Evolutionary conservation across 2,888 invertebrate species (phyloP).

Genomic region (Operophtera brumata): DNA sequence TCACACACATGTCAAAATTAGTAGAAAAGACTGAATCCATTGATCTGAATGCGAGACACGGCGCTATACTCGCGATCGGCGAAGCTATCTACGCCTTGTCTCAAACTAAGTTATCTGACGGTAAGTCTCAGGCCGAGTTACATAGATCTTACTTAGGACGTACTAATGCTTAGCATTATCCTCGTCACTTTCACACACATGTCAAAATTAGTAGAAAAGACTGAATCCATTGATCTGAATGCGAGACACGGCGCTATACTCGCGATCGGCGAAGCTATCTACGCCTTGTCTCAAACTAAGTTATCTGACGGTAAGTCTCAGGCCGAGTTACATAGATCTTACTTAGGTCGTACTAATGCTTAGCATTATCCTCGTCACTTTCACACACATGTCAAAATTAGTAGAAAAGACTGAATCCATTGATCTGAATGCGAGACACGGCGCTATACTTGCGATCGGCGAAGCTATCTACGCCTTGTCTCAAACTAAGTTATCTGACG

Average conservation of each 20-base stretch:
- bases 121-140: conserved; percentile 44
- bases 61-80: conserved; percentile 91
- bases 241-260: conserved; percentile 93
- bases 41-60: conserved; percentile 93
- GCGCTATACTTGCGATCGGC: conserved; percentile 91
- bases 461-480: conserved; percentile 89
- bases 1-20: too few relatives aligned
- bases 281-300: conserved; percentile 82
- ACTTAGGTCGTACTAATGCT: too few relatives aligned
- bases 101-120: conserved; percentile 53
- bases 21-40: conserved; percentile 86
- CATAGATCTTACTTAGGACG: too few relatives aligned
- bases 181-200: too few relatives aligned
- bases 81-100: conserved; percentile 89
- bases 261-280: conserved; percentile 89
- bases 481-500: conserved; percentile 53
- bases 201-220: conserved; percentile 85
- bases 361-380: too few relatives aligned
- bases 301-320: conserved; percentile 53
- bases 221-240: conserved; percentile 90
- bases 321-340: too few relatives aligned
- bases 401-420: conserved; percentile 86
- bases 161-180: too few relatives aligned
- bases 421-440: conserved; percentile 93
- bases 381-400: too few relatives aligned